phyloP scores from a whole-genome alignment of 1,140 invertebrate species.

The Drosophila setifemur region DNA sequence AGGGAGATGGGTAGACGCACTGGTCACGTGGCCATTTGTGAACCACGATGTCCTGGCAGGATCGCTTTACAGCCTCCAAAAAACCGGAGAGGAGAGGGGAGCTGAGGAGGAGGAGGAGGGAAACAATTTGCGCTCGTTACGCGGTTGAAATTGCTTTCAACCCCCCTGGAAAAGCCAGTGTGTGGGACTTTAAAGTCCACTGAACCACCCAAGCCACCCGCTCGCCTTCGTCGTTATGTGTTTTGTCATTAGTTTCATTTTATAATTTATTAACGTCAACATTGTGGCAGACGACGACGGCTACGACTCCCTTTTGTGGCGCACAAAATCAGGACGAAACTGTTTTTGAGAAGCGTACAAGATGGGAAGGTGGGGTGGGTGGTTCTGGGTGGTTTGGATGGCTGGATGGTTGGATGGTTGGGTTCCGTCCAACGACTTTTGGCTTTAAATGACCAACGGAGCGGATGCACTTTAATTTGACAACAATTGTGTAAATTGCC shows the following conservation, averaged over 20 bases:
- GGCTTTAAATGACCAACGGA: constrained; percentile 80
- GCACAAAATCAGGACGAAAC: constrained; percentile 40
- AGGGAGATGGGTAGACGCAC: not conserved
- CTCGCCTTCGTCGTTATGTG: constrained; percentile 43
- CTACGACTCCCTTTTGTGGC: not conserved
- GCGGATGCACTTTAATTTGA: constrained; percentile 82
- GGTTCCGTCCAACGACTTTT: constrained; percentile 24
- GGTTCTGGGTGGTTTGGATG: not conserved
- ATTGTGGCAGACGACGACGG: constrained; percentile 35
- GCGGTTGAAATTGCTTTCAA: constrained; percentile 60
- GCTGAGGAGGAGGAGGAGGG: not conserved
- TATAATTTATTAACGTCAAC: constrained; percentile 82
- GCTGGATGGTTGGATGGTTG: not conserved
- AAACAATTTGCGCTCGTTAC: constrained; percentile 77
- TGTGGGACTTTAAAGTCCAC: constrained; percentile 42
- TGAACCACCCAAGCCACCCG: constrained; percentile 11
- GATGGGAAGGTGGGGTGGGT: constrained; percentile 28
- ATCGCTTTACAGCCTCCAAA: constrained; percentile 42
- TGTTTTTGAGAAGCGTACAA: constrained; percentile 80
- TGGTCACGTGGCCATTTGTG: constrained; percentile 36
- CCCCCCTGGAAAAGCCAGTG: not conserved
- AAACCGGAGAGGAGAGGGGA: not conserved
- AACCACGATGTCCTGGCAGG: constrained; percentile 12
- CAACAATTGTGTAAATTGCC: constrained; percentile 81
- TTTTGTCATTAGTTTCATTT: constrained; percentile 82